Percentiles rank a stretch among this genome's conserved stretches.
Evolutionary conservation across 2,797 vertebrate genomes (phyloP).

Genomic region (Pseudocheirus occidentalis): DNA sequence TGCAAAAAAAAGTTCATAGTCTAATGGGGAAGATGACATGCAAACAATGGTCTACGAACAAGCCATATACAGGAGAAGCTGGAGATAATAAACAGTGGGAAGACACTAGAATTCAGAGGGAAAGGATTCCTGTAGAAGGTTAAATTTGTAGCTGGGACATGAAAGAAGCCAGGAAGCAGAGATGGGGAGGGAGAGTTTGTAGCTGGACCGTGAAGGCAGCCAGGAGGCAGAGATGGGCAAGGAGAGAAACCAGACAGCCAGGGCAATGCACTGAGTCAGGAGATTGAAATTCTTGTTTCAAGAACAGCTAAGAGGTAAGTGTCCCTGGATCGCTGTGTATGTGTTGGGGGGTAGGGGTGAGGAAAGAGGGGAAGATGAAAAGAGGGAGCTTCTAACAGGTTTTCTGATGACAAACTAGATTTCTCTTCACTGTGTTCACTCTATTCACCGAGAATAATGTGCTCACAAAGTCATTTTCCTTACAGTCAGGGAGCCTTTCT

Average conservation of each 20-base stretch:
- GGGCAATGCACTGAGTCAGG: neutral
- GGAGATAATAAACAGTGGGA: neutral
- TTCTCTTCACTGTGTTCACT: neutral
- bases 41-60: neutral
- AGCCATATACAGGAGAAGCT: neutral
- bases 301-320: neutral
- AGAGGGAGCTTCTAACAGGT: neutral
- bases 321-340: neutral
- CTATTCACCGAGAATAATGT: neutral
- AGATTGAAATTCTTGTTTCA: neutral
- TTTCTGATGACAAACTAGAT: neutral
- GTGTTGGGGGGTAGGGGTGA: too few species aligned
- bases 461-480: neutral
- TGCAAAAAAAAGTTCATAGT: neutral
- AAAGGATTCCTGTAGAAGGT: neutral
- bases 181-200: neutral
- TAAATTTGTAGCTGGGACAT: neutral
- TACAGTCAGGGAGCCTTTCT: neutral
- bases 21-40: neutral
- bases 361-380: neutral
- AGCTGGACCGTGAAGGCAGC: too few species aligned
- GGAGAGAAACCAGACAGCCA: too few species aligned
- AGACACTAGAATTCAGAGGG: neutral
- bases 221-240: too few species aligned
- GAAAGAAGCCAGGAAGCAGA: neutral